These are phyloP conservation scores for Drosophila birchii DNA, from an alignment of 2,888 invertebrate genomes.

Conservation along the genomic window DNA sequence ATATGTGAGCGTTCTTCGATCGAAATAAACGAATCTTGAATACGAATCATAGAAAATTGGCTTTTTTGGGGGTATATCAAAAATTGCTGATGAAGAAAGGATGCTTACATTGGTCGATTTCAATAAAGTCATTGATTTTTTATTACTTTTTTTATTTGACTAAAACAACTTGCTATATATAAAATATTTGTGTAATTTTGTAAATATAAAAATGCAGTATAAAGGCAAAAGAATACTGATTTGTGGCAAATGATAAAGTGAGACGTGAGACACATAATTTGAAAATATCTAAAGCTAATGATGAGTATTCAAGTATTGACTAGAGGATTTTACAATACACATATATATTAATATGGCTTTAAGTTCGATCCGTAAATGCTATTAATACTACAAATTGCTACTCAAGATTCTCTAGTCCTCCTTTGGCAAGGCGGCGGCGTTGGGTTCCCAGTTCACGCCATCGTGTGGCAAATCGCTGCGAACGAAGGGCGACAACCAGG, in stretches of 20 bases:
- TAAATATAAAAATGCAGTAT: too few relatives aligned
- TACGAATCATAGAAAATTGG: background rate
- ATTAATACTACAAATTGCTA: background rate
- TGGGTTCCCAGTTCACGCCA: conserved; percentile 88
- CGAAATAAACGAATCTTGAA: conserved; percentile 36
- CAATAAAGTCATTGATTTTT: too few relatives aligned
- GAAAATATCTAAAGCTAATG: background rate
- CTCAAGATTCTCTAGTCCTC: conserved; percentile 35
- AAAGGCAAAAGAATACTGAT: background rate
- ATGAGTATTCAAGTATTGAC: conserved; percentile 1
- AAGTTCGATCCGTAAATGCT: conserved; percentile 1
- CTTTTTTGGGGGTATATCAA: too few relatives aligned
- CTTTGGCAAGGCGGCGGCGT: conserved; percentile 24
- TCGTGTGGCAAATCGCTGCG: conserved; percentile 91
- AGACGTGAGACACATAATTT: conserved; percentile 1
- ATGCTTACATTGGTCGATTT: too few relatives aligned
- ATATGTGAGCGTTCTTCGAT: conserved; percentile 27
- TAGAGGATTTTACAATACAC: background rate
- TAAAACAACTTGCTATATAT: too few relatives aligned
- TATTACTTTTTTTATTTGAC: too few relatives aligned
- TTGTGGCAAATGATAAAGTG: background rate
- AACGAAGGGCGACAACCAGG: conserved; percentile 92
- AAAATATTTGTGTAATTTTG: too few relatives aligned
- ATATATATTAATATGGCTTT: too few relatives aligned
- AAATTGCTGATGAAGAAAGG: too few relatives aligned